Conservation (phyloP, 2,888 invertebrate species). For the Polyommatus icarus region DNA sequence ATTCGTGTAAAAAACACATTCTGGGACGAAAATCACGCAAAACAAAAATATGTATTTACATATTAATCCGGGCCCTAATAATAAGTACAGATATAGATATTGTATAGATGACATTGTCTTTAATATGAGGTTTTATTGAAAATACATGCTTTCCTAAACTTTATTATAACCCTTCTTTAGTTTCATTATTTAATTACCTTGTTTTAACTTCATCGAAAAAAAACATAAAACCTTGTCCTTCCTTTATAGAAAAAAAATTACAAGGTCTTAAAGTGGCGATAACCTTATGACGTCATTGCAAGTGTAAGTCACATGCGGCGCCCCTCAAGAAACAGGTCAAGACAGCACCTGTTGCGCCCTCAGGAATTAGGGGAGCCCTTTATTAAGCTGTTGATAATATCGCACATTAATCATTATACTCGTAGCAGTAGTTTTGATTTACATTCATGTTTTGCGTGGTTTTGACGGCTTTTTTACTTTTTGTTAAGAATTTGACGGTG, state of each 20-base stretch:
- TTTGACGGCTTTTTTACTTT: not conserved
- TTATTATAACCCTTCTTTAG: too few species aligned
- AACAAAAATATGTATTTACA: too few species aligned
- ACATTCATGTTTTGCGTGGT: not conserved
- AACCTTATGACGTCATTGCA: slow-evolving; percentile 26
- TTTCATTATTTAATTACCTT: too few species aligned
- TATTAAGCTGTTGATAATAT: slow-evolving; percentile 26
- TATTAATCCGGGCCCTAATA: too few species aligned
- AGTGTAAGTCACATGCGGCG: slow-evolving; percentile 44
- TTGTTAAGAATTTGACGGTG: not conserved
- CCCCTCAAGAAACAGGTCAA: slow-evolving; percentile 75
- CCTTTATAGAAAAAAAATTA: not conserved
- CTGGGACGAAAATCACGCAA: too few species aligned
- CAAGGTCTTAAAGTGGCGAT: not conserved
- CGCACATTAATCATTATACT: slow-evolving; percentile 17
- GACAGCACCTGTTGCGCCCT: slow-evolving; percentile 68
- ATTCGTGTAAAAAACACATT: too few species aligned
- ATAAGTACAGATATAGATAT: too few species aligned
- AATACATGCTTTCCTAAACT: too few species aligned
- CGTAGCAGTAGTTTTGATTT: slow-evolving; percentile 6
- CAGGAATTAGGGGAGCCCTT: slow-evolving; percentile 57
- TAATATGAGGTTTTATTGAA: not conserved
- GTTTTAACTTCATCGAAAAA: too few species aligned
- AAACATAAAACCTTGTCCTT: not conserved
- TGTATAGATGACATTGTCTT: too few species aligned